Conservation (phyloP, 2,113 vertebrate genomes). For the Manacus vitellinus region DNA sequence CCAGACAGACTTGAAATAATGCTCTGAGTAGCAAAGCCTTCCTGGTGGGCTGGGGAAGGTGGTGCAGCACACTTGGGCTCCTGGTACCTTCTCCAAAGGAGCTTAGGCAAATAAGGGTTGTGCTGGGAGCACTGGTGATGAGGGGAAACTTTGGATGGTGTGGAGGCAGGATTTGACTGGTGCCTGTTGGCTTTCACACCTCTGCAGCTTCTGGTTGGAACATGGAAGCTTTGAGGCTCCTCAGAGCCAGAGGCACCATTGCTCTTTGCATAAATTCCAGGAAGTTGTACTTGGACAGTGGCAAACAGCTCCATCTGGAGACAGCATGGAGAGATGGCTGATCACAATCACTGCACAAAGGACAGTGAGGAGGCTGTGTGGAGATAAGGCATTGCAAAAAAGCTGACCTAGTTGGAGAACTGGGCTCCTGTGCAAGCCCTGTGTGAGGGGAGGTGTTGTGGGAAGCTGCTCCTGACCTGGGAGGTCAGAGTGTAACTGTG, state of each 20-base stretch:
- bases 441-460: not conserved
- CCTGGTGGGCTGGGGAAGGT: not conserved
- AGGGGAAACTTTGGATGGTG: not conserved
- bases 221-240: not conserved
- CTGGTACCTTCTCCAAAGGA: not conserved
- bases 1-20: conserved; percentile 28
- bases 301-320: not conserved
- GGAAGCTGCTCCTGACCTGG: not conserved
- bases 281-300: not conserved
- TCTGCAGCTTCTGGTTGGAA: not conserved
- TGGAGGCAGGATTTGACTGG: not conserved
- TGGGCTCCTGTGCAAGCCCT: not conserved
- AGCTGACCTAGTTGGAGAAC: not conserved
- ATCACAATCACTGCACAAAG: fast-evolving
- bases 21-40: not conserved
- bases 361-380: fast-evolving
- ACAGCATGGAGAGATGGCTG: fast-evolving
- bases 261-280: fast-evolving
- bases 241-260: not conserved
- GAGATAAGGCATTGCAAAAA: not conserved
- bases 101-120: not conserved
- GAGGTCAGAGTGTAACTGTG: fast-evolving
- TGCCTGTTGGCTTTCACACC: not conserved
- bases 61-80: not conserved
- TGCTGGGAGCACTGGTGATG: not conserved